Conservation (phyloP, 2,888 invertebrate genomes). For the Dinocampus coccinellae region DNA sequence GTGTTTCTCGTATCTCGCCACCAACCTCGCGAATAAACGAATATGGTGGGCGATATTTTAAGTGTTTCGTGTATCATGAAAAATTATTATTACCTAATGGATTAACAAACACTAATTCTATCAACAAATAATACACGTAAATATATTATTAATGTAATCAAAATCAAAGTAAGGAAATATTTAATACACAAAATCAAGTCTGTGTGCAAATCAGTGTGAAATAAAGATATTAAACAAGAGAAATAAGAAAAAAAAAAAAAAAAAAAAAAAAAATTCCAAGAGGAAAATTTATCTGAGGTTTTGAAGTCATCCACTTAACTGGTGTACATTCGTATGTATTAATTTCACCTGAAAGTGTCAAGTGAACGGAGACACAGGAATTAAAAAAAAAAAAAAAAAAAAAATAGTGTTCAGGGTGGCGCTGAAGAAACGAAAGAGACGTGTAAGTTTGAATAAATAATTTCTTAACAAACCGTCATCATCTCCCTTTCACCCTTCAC, state of each 20-base stretch:
- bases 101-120: neutral
- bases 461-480: neutral
- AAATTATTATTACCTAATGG: neutral
- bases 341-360: neutral
- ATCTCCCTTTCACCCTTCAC: too few relatives aligned
- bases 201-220: neutral
- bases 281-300: neutral
- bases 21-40: slow-evolving; percentile 24
- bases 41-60: slow-evolving; percentile 29
- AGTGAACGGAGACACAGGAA: neutral
- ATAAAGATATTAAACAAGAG: neutral
- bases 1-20: slow-evolving; percentile 43
- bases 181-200: neutral
- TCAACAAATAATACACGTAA: neutral
- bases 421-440: neutral
- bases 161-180: neutral
- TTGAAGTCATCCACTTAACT: neutral
- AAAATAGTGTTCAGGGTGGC: neutral
- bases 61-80: slow-evolving; percentile 12
- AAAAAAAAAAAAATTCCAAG: too few relatives aligned
- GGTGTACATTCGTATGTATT: neutral
- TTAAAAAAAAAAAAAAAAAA: too few relatives aligned
- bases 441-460: neutral
- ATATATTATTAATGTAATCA: neutral
- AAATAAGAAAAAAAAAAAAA: neutral